Conservation (phyloP, 1,140 invertebrate genomes). For the Yoshiicerus persimilis region DNA sequence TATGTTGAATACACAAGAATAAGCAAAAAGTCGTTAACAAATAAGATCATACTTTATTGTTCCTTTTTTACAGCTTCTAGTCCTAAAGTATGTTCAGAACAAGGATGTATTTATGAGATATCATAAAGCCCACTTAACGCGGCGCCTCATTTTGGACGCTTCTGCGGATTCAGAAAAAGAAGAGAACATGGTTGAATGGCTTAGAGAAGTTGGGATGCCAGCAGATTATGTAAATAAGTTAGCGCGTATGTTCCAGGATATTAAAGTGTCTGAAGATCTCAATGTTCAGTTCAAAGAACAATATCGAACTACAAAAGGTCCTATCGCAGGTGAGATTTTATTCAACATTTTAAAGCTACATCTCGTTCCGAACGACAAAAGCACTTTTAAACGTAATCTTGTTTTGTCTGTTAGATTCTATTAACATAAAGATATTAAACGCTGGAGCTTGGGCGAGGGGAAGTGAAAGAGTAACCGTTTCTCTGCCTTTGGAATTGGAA, state of each 20-base stretch:
- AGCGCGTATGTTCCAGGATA: slow-evolving; percentile 96
- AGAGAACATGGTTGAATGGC: slow-evolving; percentile 98
- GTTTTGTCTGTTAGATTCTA: slow-evolving; percentile 51
- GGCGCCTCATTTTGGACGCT: slow-evolving; percentile 91
- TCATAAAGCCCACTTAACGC: slow-evolving; percentile 96
- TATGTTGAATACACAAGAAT: not conserved
- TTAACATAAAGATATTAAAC: slow-evolving; percentile 86
- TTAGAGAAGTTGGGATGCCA: slow-evolving; percentile 74
- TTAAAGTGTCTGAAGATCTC: slow-evolving; percentile 98
- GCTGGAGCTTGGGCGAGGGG: slow-evolving; percentile 96
- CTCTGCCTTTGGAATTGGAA: slow-evolving; percentile 93
- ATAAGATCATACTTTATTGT: not conserved
- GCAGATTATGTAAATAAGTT: slow-evolving; percentile 99
- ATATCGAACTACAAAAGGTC: slow-evolving; percentile 62
- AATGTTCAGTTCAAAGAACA: slow-evolving; percentile 87
- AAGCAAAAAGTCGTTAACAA: not conserved
- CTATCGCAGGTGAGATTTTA: slow-evolving; percentile 56
- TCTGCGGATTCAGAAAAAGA: slow-evolving; percentile 99
- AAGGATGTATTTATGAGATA: slow-evolving; percentile 99
- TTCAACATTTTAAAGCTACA: not conserved
- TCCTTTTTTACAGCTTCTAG: slow-evolving; percentile 68
- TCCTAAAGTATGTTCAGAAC: slow-evolving; percentile 98
- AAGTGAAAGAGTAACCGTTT: slow-evolving; percentile 90
- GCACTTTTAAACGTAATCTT: not conserved
- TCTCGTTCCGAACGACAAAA: not conserved